phyloP scores from a whole-genome alignment of 2,113 vertebrate species.

The Oryzias javanicus region DNA sequence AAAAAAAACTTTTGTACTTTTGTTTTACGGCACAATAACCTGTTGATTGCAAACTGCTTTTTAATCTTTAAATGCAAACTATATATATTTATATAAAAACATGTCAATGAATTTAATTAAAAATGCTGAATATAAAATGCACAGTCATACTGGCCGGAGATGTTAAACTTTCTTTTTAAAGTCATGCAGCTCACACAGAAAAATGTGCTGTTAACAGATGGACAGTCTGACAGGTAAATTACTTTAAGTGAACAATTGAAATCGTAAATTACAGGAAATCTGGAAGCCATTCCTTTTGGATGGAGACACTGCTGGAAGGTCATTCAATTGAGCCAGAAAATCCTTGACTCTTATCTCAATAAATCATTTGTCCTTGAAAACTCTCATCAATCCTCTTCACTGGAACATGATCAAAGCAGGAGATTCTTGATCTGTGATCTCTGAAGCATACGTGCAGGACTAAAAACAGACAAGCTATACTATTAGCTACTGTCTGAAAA shows the following conservation, averaged over 20 bases:
- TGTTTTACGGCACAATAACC: too few species aligned
- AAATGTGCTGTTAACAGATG: background rate
- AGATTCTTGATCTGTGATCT: conserved; percentile 32
- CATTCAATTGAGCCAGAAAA: conserved; percentile 20
- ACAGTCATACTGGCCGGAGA: too few species aligned
- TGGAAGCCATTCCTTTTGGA: background rate
- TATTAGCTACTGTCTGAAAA: background rate
- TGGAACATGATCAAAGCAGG: conserved; percentile 35
- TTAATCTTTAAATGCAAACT: too few species aligned
- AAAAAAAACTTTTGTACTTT: too few species aligned
- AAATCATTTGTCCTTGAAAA: conserved; percentile 36
- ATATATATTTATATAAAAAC: conserved; percentile 1
- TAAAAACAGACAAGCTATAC: background rate
- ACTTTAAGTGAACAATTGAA: background rate
- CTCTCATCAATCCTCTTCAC: conserved; percentile 20
- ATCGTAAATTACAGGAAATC: conserved; percentile 9
- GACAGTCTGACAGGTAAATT: background rate
- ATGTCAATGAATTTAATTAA: conserved; percentile 22
- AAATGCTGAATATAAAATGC: background rate
- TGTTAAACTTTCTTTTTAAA: too few species aligned
- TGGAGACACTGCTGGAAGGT: conserved; percentile 1
- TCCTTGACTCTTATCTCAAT: conserved; percentile 27
- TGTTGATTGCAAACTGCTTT: too few species aligned
- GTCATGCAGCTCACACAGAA: background rate
- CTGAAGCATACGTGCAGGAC: background rate